Percentiles rank a stretch among this genome's conserved stretches.
Evolutionary conservation across 2,113 vertebrate genomes (phyloP).

Genomic region (Apteryx owenii): DNA sequence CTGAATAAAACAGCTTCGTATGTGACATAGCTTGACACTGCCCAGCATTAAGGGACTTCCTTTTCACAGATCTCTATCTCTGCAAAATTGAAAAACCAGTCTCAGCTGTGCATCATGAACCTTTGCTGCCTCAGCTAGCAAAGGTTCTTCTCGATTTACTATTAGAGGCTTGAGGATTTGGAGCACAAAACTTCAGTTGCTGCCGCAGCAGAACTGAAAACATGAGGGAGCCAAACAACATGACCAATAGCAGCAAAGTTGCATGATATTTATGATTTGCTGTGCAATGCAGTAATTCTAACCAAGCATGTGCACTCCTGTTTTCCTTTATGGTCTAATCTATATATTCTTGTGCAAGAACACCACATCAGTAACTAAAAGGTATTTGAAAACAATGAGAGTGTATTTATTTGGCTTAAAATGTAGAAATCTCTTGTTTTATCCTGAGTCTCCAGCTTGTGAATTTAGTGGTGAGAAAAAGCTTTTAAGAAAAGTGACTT

Average conservation of each 20-base stretch:
- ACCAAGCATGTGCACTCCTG: neutral
- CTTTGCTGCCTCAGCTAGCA: neutral
- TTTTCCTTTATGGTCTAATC: neutral
- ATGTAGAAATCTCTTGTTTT: neutral
- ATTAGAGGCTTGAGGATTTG: neutral
- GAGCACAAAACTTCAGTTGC: conserved; percentile 12
- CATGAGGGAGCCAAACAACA: neutral
- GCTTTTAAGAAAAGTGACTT: conserved; percentile 24
- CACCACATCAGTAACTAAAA: neutral
- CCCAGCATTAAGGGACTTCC: neutral
- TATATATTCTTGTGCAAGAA: neutral
- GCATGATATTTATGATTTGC: neutral
- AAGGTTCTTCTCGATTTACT: neutral
- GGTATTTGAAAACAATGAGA: neutral
- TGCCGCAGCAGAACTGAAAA: conserved; percentile 14
- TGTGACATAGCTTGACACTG: neutral
- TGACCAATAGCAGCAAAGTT: neutral
- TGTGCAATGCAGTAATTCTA: conserved; percentile 7
- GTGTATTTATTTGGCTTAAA: neutral
- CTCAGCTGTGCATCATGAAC: neutral
- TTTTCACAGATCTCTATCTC: neutral
- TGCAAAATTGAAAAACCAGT: neutral
- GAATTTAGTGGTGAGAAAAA: neutral
- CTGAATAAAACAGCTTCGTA: neutral
- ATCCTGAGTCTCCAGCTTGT: neutral